Evolutionary conservation across 2,113 vertebrate genomes (phyloP).

Genomic region (Arizona elegans): DNA sequence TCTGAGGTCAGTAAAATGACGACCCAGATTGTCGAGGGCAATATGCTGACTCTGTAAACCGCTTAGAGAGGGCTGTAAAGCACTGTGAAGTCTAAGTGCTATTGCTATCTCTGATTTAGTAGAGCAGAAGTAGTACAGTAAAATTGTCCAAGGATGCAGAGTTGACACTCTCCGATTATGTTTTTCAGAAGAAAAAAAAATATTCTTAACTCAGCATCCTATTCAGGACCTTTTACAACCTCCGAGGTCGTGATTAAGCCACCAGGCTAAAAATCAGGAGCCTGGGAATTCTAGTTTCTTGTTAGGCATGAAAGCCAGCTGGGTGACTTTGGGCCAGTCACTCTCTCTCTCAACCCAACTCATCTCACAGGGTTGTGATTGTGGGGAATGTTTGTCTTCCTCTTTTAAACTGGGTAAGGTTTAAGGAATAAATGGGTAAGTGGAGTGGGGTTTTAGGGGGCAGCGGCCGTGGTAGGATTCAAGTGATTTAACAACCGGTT

Average conservation of each 20-base stretch:
- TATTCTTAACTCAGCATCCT: background rate
- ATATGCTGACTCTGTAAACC: no score
- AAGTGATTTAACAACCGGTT: no score
- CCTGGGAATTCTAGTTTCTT: background rate
- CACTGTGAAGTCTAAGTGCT: no score
- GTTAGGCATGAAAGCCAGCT: background rate
- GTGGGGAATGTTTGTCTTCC: background rate
- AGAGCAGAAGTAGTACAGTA: background rate
- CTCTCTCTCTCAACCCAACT: background rate
- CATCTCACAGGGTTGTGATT: background rate
- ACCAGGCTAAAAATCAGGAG: background rate
- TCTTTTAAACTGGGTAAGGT: background rate
- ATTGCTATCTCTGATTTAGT: background rate
- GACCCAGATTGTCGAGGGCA: no score
- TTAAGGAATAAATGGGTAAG: background rate
- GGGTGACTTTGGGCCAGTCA: background rate
- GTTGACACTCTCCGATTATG: background rate
- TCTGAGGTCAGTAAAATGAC: no score
- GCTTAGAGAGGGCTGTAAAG: no score
- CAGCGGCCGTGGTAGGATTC: background rate
- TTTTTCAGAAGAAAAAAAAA: background rate
- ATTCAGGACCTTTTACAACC: background rate
- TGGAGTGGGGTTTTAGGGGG: background rate
- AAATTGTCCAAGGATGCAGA: background rate
- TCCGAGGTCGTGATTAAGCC: background rate